These are phyloP conservation scores for Scolopax bukidnonensis DNA, from an alignment of 2,797 vertebrate species.

Conservation along the genomic window DNA sequence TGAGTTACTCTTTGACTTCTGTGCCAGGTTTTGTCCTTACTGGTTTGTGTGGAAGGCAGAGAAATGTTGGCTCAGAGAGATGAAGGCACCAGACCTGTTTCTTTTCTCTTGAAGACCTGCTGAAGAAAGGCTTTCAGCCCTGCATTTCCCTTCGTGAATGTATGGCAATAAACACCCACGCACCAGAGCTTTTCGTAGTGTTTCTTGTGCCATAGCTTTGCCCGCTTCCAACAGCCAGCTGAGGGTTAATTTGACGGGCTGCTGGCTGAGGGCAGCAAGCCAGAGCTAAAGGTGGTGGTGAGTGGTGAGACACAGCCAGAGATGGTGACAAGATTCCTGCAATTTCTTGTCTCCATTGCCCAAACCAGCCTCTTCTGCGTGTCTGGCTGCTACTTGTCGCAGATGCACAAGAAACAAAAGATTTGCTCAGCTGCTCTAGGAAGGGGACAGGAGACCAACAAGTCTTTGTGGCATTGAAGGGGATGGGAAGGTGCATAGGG, in stretches of 20 bases:
- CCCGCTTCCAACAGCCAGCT: neutral
- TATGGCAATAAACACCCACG: accelerated
- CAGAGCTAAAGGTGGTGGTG: neutral
- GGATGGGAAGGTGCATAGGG: accelerated
- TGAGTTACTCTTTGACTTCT: neutral
- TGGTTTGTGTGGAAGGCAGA: neutral
- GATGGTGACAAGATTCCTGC: accelerated
- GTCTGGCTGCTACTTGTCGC: neutral
- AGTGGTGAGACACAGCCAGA: neutral
- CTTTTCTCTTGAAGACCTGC: neutral
- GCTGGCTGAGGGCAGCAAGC: neutral
- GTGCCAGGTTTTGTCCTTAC: neutral
- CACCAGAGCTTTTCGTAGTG: neutral
- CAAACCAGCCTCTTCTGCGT: accelerated
- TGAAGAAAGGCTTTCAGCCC: neutral
- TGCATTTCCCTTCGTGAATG: neutral
- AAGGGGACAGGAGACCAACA: neutral
- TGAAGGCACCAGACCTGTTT: neutral
- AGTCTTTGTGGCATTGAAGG: neutral
- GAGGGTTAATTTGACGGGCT: neutral
- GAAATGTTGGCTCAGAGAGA: neutral
- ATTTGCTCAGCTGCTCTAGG: neutral
- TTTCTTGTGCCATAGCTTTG: neutral
- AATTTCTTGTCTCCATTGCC: accelerated
- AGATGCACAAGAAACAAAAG: neutral